These are phyloP conservation scores for Metopolophium dirhodum DNA, from an alignment of 1,140 invertebrate species.

Conservation along the genomic window DNA sequence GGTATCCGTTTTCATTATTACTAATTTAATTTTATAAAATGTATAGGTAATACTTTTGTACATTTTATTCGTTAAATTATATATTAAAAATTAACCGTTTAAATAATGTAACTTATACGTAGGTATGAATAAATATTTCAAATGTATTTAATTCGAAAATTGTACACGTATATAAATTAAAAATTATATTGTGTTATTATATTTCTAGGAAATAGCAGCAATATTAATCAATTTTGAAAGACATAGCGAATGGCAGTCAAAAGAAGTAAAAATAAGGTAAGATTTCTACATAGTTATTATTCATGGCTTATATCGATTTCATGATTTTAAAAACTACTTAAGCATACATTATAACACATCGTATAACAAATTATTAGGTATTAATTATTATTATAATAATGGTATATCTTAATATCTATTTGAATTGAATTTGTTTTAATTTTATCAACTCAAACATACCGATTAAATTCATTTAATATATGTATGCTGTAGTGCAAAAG, in stretches of 20 bases:
- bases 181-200: conserved; percentile 58
- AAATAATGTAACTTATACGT: neutral
- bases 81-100: neutral
- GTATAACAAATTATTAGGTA: neutral
- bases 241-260: conserved; percentile 95
- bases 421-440: neutral
- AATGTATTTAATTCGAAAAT: neutral
- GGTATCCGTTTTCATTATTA: neutral
- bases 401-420: neutral
- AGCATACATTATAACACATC: neutral
- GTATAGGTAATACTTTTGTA: neutral
- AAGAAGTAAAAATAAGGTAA: conserved; percentile 95
- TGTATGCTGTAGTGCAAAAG: neutral
- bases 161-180: neutral
- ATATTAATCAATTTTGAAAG: conserved; percentile 96
- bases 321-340: neutral
- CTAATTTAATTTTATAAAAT: neutral
- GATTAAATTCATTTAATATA: neutral
- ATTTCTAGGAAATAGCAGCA: conserved; percentile 93
- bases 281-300: conserved; percentile 60
- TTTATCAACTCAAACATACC: neutral
- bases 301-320: neutral
- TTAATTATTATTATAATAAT: neutral
- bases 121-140: neutral
- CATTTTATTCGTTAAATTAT: neutral